Base-by-base conservation (phyloP, 2,797 vertebrate species). In the Aplochiton taeniatus region DNA sequence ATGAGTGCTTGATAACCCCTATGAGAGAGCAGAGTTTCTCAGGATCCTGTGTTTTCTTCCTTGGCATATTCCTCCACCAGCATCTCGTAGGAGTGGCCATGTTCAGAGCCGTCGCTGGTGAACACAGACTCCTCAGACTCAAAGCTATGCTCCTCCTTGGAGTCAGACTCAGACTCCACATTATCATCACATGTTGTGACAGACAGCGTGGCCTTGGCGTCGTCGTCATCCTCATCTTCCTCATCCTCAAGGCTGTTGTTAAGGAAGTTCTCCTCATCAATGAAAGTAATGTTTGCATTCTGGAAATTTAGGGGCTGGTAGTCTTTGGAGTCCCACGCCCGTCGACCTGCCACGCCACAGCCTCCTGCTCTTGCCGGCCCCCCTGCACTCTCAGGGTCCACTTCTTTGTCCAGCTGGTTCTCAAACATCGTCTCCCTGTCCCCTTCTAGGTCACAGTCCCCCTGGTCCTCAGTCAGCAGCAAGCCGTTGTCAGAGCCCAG, bases 351-450 rank as follows among this genome's bases (percentile, higher is more conserved):
- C 1, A 66, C 31, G 44, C 83, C 76, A 18, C 79, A 68, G 0
- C 79, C 78, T 56, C 75, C 77, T 11, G 10, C 43, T 7, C 67
- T 63, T 49, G 62, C 69, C 42, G 44, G 49, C 7, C 64, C 11
- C 49, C 31, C 66, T 48, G 48, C 59, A 0, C 72, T 78, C 77
- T 97, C 95, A 50, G 93, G 86, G n/a, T 89, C 90, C 0, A 91
- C 94, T 1, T 97, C 96, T 64, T 98, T 96, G 85, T 99, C 97
- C 19, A 99, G 88, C 69, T 98, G 97, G 87, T 96, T 98, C 56
- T 92, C 92, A 1, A 85, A 93, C 65, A 90, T 88, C 20, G 84
- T 88, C 43, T 85, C 88, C 16, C 60, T 71, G 57, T 85, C 80
- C 2, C 74, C 78, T 0, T 91, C 90, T 46, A 75, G 65, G 51